Evolutionary conservation across 2,797 vertebrate genomes (phyloP), one percentile per base, ranked within the genome.

Genomic region (Staurois parvus): DNA sequence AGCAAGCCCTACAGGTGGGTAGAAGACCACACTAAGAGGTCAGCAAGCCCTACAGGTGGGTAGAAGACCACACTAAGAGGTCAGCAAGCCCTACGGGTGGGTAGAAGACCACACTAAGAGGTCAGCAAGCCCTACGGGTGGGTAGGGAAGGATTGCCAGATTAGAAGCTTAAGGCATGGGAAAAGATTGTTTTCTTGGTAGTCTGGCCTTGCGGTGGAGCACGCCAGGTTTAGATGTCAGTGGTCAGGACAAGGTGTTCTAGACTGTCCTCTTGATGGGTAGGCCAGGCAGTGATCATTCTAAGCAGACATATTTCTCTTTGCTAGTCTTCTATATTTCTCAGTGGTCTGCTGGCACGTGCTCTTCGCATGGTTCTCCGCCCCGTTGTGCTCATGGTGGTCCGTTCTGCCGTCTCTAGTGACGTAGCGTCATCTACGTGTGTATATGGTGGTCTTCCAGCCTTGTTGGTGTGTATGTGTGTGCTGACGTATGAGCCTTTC

Each of bases 361-460:
- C 26, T 30, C 77, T 29, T 79, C 32, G 77, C 77, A 79, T 79
- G 77, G 34, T 67, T 64, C 37, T 34, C 59, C 4, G 21, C 30
- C 74, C 40, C 6, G 30, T 52, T 32, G 77, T 79, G 66, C 26
- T 21, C 34, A 69, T 48, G 77, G 77, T 69, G 66, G 77, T 69
- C 64, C 45, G 10, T 79, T 40, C 64, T 40, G 30, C 64, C 7
- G 26, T 48, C 66, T 24, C 56, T 48, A 62, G 76, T 78, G 76
- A 78, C 26, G 34, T 67, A 78, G 24, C 75, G 7, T 42, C 34
- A 42, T 66, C 34, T 62, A 52, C 48, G 48, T 52, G 32, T 28
- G 34, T 34, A 28, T 79, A 29, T 64, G 76, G 76, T 64, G 76
- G 76, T 79, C 76, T 79, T 79, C 76, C 76, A 79, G 76, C 62